These are phyloP conservation scores for Aphrophora alni DNA, from an alignment of 2,888 invertebrate genomes.

Conservation along the genomic window DNA sequence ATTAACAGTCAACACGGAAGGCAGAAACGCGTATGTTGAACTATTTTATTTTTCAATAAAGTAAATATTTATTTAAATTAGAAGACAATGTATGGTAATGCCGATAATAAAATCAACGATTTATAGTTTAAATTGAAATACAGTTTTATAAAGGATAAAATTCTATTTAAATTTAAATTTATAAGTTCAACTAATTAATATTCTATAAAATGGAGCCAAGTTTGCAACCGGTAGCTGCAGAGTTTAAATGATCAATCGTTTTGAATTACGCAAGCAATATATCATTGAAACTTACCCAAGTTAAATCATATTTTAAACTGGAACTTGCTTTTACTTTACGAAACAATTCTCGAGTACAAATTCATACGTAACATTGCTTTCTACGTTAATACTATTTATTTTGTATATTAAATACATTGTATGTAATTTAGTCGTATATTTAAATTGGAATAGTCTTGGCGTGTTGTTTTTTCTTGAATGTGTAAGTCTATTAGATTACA, in stretches of 20 bases:
- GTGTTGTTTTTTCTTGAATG: too few species aligned
- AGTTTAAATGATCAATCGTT: background rate
- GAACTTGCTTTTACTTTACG: background rate
- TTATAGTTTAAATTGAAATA: background rate
- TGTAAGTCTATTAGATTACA: too few species aligned
- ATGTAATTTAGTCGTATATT: too few species aligned
- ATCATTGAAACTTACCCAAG: background rate
- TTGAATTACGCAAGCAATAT: background rate
- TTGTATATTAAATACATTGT: too few species aligned
- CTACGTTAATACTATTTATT: background rate
- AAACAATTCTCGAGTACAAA: background rate
- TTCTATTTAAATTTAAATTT: background rate
- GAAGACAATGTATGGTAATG: too few species aligned
- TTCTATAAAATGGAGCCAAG: background rate
- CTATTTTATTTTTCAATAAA: too few species aligned
- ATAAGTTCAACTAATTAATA: background rate
- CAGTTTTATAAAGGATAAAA: background rate
- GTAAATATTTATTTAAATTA: too few species aligned
- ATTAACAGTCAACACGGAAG: background rate
- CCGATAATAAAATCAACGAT: too few species aligned
- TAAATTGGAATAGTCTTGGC: too few species aligned
- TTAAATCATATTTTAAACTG: background rate
- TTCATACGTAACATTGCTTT: background rate
- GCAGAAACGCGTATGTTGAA: too few species aligned
- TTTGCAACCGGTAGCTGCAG: background rate